A percentile compares a stretch with the other conserved stretches of the same genome.
phyloP scores from a whole-genome alignment of 2,888 invertebrate genomes.

The Diplolepis rosae region DNA sequence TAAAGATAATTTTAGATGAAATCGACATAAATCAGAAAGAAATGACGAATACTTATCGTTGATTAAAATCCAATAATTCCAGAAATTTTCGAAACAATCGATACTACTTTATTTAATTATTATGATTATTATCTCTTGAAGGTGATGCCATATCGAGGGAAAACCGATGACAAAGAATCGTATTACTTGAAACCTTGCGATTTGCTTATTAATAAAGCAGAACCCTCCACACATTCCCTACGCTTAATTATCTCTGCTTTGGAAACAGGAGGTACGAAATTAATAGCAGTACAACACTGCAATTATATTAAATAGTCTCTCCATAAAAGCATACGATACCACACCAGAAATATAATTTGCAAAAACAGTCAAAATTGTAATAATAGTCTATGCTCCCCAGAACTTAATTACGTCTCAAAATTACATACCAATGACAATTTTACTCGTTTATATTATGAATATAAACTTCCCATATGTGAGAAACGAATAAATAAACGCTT shows the following conservation, averaged over 20 bases:
- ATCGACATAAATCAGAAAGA: too few relatives aligned
- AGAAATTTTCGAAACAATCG: too few relatives aligned
- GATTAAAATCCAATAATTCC: too few relatives aligned
- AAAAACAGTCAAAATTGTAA: slow-evolving; percentile 6
- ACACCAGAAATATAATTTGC: background rate
- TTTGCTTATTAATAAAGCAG: slow-evolving; percentile 2
- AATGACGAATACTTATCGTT: too few relatives aligned
- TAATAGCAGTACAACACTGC: background rate
- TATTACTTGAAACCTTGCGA: background rate
- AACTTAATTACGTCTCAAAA: background rate
- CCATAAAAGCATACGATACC: background rate
- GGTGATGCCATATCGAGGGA: background rate
- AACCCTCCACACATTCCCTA: background rate
- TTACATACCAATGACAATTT: slow-evolving; percentile 1
- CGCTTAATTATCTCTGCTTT: background rate
- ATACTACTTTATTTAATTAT: too few relatives aligned
- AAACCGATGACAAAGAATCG: background rate
- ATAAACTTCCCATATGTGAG: too few relatives aligned
- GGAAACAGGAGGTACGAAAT: slow-evolving; percentile 7
- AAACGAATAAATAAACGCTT: too few relatives aligned
- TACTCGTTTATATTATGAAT: background rate
- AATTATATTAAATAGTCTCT: slow-evolving; percentile 16
- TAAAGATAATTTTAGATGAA: too few relatives aligned
- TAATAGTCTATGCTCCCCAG: background rate
- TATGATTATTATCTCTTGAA: too few relatives aligned